Conservation (phyloP, 2,797 vertebrate species). For the Sciurus carolinensis region DNA sequence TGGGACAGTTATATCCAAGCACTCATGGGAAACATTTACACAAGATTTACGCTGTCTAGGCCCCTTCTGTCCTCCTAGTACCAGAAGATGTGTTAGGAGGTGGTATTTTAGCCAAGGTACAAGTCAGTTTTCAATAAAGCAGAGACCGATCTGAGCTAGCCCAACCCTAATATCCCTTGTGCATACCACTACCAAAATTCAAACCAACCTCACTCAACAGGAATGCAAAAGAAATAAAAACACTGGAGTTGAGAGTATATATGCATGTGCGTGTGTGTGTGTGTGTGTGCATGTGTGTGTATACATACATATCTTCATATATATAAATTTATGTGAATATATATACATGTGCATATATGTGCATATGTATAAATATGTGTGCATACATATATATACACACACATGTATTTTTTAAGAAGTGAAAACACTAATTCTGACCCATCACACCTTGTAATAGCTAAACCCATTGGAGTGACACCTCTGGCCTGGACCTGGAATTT, state of each 20-base stretch:
- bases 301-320: no score
- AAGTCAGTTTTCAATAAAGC: neutral
- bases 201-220: neutral
- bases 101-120: neutral
- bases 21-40: neutral
- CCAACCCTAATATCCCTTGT: neutral
- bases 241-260: neutral
- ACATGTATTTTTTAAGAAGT: no score
- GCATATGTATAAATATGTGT: no score
- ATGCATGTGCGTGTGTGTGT: no score
- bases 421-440: neutral
- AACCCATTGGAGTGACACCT: no score
- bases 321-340: no score
- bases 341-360: no score
- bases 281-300: no score
- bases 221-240: neutral
- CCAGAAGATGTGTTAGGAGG: neutral
- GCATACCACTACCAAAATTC: neutral
- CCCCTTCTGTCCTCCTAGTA: neutral
- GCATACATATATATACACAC: no score
- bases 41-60: no score
- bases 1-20: neutral
- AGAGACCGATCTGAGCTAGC: no score
- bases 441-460: neutral
- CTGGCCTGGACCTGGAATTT: no score